A percentile compares a stretch with the other conserved stretches of the same genome.
phyloP scores from a whole-genome alignment of 2,113 vertebrate genomes.

The Hylia prasina region DNA sequence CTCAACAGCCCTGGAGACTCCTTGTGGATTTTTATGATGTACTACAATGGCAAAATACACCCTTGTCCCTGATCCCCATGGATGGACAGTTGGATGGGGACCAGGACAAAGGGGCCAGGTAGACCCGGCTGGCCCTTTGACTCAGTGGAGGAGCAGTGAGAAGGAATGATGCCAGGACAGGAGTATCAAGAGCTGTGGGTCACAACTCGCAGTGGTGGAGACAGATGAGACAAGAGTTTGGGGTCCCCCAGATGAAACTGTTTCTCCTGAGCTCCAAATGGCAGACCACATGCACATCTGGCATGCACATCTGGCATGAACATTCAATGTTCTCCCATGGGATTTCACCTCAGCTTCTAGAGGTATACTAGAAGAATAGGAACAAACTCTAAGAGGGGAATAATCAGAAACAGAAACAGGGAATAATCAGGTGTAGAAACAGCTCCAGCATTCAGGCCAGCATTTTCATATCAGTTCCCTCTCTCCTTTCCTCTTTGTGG shows the following conservation, averaged over 20 bases:
- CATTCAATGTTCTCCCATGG: rapidly evolving
- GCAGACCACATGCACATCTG: neutral
- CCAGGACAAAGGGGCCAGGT: neutral
- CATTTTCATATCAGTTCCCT: neutral
- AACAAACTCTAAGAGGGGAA: neutral
- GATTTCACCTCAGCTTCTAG: neutral
- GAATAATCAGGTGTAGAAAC: neutral
- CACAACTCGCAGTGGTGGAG: rapidly evolving
- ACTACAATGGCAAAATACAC: neutral
- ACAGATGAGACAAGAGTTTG: neutral
- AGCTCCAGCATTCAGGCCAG: neutral
- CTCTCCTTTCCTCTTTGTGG: neutral
- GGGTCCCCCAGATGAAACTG: neutral
- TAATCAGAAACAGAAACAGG: no score
- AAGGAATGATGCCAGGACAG: neutral
- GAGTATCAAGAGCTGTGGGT: neutral
- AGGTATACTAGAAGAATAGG: neutral
- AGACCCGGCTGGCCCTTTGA: neutral
- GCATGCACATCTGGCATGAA: rapidly evolving
- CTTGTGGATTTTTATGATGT: neutral
- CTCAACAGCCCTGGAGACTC: neutral
- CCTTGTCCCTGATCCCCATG: neutral
- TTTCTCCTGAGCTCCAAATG: neutral
- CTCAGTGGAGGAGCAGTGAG: neutral
- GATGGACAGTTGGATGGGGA: neutral